phyloP scores from a whole-genome alignment of 2,797 vertebrate species.

The Scomberomorus guttatus region DNA sequence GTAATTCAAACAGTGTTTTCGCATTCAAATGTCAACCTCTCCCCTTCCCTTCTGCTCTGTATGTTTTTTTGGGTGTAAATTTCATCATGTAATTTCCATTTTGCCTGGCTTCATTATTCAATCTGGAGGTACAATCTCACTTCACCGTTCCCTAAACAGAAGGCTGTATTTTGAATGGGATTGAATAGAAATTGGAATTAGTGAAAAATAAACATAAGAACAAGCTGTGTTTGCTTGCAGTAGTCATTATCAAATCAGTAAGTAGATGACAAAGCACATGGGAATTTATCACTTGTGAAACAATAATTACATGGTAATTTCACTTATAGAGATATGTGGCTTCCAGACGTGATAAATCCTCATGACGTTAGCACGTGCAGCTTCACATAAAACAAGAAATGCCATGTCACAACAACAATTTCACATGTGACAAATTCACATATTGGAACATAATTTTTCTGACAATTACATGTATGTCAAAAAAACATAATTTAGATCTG shows the following conservation, averaged over 20 bases:
- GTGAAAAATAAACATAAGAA: slow-evolving; percentile 22
- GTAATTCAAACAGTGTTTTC: slow-evolving; percentile 70
- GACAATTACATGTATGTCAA: neutral
- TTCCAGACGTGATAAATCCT: neutral
- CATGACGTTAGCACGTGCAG: too few relatives aligned
- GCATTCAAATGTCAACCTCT: slow-evolving; percentile 78
- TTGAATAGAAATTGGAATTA: slow-evolving; percentile 48
- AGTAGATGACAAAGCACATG: slow-evolving; percentile 5
- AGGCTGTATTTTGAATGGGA: slow-evolving; percentile 43
- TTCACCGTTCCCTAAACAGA: slow-evolving; percentile 53
- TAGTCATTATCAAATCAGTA: neutral
- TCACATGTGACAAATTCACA: neutral
- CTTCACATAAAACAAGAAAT: slow-evolving; percentile 1
- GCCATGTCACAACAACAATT: neutral
- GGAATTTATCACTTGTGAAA: slow-evolving; percentile 1
- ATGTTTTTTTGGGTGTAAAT: slow-evolving; percentile 73
- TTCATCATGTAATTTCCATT: slow-evolving; percentile 79
- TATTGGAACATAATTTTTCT: neutral
- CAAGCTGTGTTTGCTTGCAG: neutral
- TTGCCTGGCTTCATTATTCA: slow-evolving; percentile 68
- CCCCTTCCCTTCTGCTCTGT: slow-evolving; percentile 59
- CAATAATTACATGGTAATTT: neutral
- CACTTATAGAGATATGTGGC: neutral
- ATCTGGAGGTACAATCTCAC: slow-evolving; percentile 60
- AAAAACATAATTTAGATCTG: too few relatives aligned